phyloP scores from a whole-genome alignment of 2,888 invertebrate species.

The Campoplex capitator region DNA sequence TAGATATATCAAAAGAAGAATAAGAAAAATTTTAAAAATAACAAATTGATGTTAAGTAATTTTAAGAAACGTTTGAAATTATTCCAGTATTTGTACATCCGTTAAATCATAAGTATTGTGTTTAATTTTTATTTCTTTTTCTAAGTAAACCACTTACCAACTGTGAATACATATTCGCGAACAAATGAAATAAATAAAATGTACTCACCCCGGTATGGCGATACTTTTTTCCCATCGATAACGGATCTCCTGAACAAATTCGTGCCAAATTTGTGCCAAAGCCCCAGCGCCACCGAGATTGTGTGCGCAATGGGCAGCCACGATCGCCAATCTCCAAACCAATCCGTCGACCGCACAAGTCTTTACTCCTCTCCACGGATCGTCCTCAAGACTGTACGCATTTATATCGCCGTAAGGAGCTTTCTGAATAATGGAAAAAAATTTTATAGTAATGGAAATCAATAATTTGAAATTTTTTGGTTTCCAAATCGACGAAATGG shows the following conservation, averaged over 20 bases:
- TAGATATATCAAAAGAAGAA: constrained; percentile 14
- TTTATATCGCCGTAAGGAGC: constrained; percentile 80
- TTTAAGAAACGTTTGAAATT: constrained; percentile 36
- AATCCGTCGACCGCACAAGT: constrained; percentile 92
- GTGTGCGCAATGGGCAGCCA: constrained; percentile 90
- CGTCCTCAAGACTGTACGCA: constrained; percentile 78
- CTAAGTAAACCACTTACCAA: constrained; percentile 1
- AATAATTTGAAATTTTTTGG: neutral
- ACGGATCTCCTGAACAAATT: constrained; percentile 95
- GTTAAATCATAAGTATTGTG: constrained; percentile 47
- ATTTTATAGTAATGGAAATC: neutral
- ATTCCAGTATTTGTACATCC: constrained; percentile 61
- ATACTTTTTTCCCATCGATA: constrained; percentile 94
- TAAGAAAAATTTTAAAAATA: neutral
- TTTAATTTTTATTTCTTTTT: constrained; percentile 26
- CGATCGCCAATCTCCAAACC: constrained; percentile 92
- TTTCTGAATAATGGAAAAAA: constrained; percentile 73
- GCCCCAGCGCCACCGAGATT: constrained; percentile 91
- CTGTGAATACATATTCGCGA: neutral
- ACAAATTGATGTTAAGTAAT: constrained; percentile 48
- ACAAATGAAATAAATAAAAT: constrained; percentile 54
- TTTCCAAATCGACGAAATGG: neutral
- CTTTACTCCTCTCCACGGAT: constrained; percentile 86
- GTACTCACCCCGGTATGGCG: constrained; percentile 93
- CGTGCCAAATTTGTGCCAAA: constrained; percentile 96